phyloP scores from a whole-genome alignment of 2,797 vertebrate species.

The Mormyrops attenuatus region DNA sequence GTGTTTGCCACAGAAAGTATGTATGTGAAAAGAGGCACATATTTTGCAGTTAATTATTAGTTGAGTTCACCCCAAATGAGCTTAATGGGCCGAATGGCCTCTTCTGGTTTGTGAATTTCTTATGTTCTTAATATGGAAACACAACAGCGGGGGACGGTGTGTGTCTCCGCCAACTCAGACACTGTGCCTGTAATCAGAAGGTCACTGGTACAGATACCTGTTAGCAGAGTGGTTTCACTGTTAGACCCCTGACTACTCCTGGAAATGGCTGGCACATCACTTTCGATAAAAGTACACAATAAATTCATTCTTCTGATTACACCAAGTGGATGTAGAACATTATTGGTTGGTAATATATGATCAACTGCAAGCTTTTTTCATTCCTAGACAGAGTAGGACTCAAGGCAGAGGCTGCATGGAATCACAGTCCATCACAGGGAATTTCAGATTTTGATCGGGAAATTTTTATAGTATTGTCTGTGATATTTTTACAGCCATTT shows the following conservation, averaged over 20 bases:
- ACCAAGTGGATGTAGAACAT: not conserved
- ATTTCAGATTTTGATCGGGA: not conserved
- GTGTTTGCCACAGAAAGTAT: not conserved
- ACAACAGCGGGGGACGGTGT: not conserved
- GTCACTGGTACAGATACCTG: not conserved
- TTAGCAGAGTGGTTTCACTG: not conserved
- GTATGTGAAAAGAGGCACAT: not conserved
- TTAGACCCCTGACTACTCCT: not conserved
- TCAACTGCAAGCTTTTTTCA: not conserved
- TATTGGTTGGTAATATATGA: not conserved
- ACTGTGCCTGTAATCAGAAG: not conserved
- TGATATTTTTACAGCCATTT: not conserved
- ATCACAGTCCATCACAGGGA: not conserved
- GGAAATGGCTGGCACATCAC: not conserved
- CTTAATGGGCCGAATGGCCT: not conserved
- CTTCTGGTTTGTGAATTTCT: not conserved
- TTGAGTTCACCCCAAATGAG: not conserved
- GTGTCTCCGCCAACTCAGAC: not conserved
- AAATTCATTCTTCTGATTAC: not conserved
- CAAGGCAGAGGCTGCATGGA: not conserved
- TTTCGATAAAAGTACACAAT: not conserved
- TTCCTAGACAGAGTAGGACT: not conserved
- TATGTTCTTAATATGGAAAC: not conserved
- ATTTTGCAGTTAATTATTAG: not conserved
- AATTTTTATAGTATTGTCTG: not conserved